Conservation (phyloP, 1,140 invertebrate genomes). For the Arctopsyche grandis region DNA sequence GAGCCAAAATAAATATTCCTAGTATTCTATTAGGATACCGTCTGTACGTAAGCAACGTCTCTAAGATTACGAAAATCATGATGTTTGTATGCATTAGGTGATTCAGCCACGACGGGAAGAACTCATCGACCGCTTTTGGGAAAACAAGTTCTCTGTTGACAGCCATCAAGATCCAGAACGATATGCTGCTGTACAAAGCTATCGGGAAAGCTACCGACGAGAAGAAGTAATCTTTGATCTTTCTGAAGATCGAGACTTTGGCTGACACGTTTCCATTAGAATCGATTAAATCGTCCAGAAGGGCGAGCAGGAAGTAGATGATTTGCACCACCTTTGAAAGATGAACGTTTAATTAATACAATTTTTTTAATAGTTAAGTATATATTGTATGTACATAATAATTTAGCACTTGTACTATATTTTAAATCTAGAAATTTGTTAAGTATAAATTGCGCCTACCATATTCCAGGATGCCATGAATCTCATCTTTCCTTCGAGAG, state of each 20-base stretch:
- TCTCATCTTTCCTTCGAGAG: slow-evolving; percentile 45
- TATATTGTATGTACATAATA: no score
- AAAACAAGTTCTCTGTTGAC: slow-evolving; percentile 86
- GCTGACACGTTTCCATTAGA: slow-evolving; percentile 74
- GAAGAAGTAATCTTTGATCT: slow-evolving; percentile 78
- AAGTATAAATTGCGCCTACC: slow-evolving; percentile 40
- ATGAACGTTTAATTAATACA: slow-evolving; percentile 29
- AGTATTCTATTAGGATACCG: slow-evolving; percentile 74
- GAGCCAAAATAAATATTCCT: slow-evolving; percentile 69
- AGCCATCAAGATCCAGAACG: slow-evolving; percentile 87
- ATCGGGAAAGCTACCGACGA: slow-evolving; percentile 81
- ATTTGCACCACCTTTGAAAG: slow-evolving; percentile 76
- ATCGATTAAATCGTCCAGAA: slow-evolving; percentile 79
- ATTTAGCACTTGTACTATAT: no score
- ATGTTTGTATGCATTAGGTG: slow-evolving; percentile 88
- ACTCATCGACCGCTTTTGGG: slow-evolving; percentile 79
- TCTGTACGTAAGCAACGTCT: slow-evolving; percentile 75
- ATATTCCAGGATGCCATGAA: slow-evolving; percentile 52
- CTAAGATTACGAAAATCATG: slow-evolving; percentile 75
- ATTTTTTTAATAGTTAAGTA: no score
- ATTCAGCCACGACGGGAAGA: slow-evolving; percentile 80
- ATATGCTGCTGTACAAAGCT: slow-evolving; percentile 84
- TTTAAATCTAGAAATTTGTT: no score
- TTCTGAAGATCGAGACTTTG: slow-evolving; percentile 73
- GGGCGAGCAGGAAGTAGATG: slow-evolving; percentile 76